Conservation (phyloP, 2,113 vertebrate species). For the Peromyscus leucopus region DNA sequence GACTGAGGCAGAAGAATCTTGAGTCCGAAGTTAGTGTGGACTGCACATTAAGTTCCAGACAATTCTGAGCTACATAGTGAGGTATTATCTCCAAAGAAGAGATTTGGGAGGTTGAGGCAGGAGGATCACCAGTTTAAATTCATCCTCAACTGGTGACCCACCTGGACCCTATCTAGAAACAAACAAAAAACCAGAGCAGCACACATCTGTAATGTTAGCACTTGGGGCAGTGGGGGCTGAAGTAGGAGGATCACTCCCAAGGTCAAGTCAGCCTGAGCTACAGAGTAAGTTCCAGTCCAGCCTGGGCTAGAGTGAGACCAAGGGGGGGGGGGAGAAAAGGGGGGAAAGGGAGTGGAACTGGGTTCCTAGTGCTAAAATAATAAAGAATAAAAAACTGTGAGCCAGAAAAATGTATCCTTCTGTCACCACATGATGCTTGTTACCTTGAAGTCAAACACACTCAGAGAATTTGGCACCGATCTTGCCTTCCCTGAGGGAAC, state of each 20-base stretch:
- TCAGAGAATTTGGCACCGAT: slow-evolving; percentile 17
- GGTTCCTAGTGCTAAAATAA: background rate
- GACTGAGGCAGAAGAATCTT: background rate
- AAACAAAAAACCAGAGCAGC: background rate
- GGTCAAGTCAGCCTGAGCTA: background rate
- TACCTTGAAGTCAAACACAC: background rate
- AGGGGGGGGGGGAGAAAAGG: background rate
- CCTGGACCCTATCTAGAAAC: background rate
- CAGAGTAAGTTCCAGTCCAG: background rate
- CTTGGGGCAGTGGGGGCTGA: background rate
- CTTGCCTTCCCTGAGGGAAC: background rate
- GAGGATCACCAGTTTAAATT: background rate
- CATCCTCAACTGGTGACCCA: background rate
- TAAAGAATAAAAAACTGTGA: background rate
- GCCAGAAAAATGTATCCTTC: slow-evolving; percentile 18
- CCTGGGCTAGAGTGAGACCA: background rate
- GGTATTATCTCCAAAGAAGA: background rate
- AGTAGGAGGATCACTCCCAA: background rate
- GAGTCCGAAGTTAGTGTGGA: background rate
- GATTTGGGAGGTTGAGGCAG: background rate
- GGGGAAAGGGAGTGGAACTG: background rate
- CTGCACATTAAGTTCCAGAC: background rate
- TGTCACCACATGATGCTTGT: background rate
- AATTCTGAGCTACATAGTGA: background rate
- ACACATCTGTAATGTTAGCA: background rate